Evolutionary conservation across 1,140 invertebrate genomes (phyloP), one percentile per base, ranked within the genome.

Genomic region (Plodia interpunctella): DNA sequence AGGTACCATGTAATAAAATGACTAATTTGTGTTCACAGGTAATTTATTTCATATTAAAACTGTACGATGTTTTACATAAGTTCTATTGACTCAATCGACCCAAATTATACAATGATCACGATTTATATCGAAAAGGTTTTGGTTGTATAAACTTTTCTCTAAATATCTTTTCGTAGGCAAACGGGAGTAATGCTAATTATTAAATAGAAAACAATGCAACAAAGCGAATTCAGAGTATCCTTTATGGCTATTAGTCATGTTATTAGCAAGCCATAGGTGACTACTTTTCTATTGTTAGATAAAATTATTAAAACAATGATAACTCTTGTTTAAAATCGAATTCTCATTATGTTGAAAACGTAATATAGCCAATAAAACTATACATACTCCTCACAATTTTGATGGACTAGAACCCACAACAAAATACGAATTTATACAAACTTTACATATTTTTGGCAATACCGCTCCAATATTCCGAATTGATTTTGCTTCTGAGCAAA

Each of bases 321-420:
- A 76, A 78, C 65, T 77, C 72, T 74, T 67, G 62, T 70, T 72
- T 76, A 70, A 68, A 70, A 68, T 70, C 62, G 63, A 76, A 65
- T 75, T 70, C 60, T 72, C 65, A 66, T 69, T 73, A 80, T 65
- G 58, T 74, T 59, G 65, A 74, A 69, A 74, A 69, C 52, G n/a
- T 64, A 67, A 58, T 62, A 71, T 77, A 74, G 73, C 78, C 82
- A 76, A 82, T 83, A 76, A 75, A 66, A 75, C 63, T 79, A 80
- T 80, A 80, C 72, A 82, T 60, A 59, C 58, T 65, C 58, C 73
- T 74, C 68, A 77, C 63, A 85, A 86, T 83, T 87, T 86, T 79
- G 81, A 83, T 79, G 81, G 86, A 88, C 83, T 88, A 88, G 83
- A 88, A 82, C 78, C 80, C 83, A 87, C 83, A 81, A 83, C 69